Evolutionary conservation across 2,888 invertebrate genomes (phyloP).

Genomic region (Acleris laterana): DNA sequence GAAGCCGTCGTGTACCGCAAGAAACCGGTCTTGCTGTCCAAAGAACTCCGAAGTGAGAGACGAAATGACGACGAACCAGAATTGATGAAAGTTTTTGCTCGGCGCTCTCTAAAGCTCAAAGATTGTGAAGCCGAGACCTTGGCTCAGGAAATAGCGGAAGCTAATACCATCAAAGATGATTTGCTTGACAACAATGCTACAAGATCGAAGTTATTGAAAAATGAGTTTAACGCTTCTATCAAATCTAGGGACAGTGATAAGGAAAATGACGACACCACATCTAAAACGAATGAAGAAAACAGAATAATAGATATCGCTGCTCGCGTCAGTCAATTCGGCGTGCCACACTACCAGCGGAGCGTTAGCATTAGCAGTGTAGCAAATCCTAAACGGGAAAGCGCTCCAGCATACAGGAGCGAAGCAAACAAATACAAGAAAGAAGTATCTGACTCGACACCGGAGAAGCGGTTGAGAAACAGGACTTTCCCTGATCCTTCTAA

Average conservation of each 20-base stretch:
- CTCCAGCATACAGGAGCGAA: slow-evolving; percentile 72
- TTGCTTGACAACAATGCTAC: slow-evolving; percentile 52
- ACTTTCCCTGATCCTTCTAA: slow-evolving; percentile 80
- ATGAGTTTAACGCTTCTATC: slow-evolving; percentile 80
- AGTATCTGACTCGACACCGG: slow-evolving; percentile 80
- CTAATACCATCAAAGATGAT: slow-evolving; percentile 67
- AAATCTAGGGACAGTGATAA: slow-evolving; percentile 89
- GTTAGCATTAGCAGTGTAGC: slow-evolving; percentile 74
- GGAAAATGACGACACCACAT: slow-evolving; percentile 84
- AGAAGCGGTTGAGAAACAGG: slow-evolving; percentile 76
- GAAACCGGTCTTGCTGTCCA: slow-evolving; percentile 77
- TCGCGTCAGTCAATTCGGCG: slow-evolving; percentile 75
- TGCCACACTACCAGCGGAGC: slow-evolving; percentile 74
- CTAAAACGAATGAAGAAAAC: slow-evolving; percentile 63
- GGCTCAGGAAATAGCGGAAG: slow-evolving; percentile 83
- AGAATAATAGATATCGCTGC: slow-evolving; percentile 75
- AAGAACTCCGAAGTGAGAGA: slow-evolving; percentile 67
- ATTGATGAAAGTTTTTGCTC: slow-evolving; percentile 91
- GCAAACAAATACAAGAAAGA: slow-evolving; percentile 80
- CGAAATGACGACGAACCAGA: slow-evolving; percentile 90
- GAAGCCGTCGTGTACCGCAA: slow-evolving; percentile 83
- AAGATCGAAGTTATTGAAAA: slow-evolving; percentile 69
- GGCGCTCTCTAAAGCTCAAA: slow-evolving; percentile 91
- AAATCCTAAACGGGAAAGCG: slow-evolving; percentile 73
- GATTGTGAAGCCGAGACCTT: slow-evolving; percentile 86